These are phyloP conservation scores for Eupithecia subumbrata DNA, from an alignment of 2,888 invertebrate genomes.

Conservation along the genomic window DNA sequence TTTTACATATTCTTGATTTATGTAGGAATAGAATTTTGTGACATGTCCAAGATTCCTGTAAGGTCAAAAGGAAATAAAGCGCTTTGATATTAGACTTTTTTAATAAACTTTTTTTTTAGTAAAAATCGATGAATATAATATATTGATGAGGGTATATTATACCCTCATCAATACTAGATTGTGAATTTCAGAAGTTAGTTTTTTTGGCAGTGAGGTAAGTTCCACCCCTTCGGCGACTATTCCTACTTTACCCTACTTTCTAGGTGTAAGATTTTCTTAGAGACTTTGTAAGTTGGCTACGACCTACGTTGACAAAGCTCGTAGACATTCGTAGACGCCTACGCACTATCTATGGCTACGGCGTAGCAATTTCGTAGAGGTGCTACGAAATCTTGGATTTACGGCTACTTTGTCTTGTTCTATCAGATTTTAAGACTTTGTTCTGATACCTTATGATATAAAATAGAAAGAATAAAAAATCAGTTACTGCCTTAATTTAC, in stretches of 20 bases:
- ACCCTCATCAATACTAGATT: background rate
- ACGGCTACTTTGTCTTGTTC: background rate
- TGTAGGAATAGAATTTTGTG: too few species aligned
- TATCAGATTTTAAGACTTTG: background rate
- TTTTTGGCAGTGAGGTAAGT: too few species aligned
- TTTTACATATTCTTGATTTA: too few species aligned
- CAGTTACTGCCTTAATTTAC: too few species aligned
- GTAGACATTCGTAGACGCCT: constrained; percentile 32
- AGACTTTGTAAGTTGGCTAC: constrained; percentile 27
- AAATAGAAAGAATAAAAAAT: too few species aligned
- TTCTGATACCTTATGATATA: background rate
- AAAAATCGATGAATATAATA: too few species aligned
- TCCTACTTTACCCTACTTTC: background rate
- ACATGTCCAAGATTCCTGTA: too few species aligned
- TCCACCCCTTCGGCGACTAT: background rate
- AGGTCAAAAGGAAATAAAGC: too few species aligned
- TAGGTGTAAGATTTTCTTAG: constrained; percentile 14
- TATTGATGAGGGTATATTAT: too few species aligned
- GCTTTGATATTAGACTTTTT: too few species aligned
- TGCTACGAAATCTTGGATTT: constrained; percentile 12
- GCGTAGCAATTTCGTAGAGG: constrained; percentile 29
- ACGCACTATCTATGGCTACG: constrained; percentile 28
- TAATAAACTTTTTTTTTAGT: too few species aligned
- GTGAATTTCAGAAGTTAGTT: too few species aligned
- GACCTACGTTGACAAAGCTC: constrained; percentile 22